Evolutionary conservation across 2,888 invertebrate species (phyloP).

Genomic region (Acronicta psi): DNA sequence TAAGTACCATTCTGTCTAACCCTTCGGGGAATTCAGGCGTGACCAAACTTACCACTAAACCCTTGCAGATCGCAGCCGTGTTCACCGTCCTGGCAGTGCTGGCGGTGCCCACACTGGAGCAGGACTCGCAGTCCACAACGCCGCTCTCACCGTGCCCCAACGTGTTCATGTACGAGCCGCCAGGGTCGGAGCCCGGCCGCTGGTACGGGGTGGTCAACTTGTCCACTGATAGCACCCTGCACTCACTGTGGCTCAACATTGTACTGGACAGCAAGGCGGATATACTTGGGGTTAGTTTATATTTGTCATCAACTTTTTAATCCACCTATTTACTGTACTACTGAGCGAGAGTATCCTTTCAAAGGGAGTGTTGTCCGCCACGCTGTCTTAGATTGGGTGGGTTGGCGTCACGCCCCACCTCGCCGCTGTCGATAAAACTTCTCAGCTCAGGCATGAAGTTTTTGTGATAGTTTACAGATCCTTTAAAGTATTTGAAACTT

Average conservation of each 20-base stretch:
- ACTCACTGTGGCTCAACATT: conserved; percentile 89
- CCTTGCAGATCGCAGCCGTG: conserved; percentile 63
- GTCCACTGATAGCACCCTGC: conserved; percentile 87
- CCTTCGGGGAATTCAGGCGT: too few relatives aligned
- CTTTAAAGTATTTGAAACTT: too few relatives aligned
- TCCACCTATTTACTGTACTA: too few relatives aligned
- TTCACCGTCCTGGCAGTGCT: conserved; percentile 65
- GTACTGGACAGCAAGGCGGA: conserved; percentile 89
- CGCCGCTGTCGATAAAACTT: too few relatives aligned
- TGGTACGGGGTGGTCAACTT: conserved; percentile 90
- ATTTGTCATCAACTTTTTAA: not conserved
- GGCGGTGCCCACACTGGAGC: conserved; percentile 67
- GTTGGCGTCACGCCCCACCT: too few relatives aligned
- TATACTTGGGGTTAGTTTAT: conserved; percentile 87
- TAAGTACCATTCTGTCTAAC: too few relatives aligned
- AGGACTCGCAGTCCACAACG: conserved; percentile 56
- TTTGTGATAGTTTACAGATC: too few relatives aligned
- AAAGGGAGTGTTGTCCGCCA: too few relatives aligned
- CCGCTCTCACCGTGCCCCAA: conserved; percentile 89
- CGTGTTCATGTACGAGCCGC: conserved; percentile 89
- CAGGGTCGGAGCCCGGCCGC: conserved; percentile 85
- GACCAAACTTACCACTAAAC: not conserved
- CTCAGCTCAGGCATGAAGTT: too few relatives aligned
- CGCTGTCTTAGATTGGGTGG: too few relatives aligned
- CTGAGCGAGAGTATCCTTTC: too few relatives aligned